A percentile compares a stretch with the other conserved stretches of the same genome.
phyloP scores from a whole-genome alignment of 2,113 vertebrate species.

The Promerops cafer region DNA sequence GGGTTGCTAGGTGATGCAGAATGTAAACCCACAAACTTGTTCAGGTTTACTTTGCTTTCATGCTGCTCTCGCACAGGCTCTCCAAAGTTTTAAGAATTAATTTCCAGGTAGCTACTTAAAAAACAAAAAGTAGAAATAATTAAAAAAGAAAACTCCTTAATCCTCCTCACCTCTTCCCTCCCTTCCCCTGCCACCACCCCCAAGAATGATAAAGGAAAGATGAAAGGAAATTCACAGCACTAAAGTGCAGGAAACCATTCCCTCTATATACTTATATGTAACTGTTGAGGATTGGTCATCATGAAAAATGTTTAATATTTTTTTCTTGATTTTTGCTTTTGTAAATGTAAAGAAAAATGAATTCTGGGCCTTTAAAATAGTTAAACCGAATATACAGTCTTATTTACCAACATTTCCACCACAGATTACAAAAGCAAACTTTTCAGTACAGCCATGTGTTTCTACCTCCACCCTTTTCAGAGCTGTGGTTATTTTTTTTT shows the following conservation, averaged over 20 bases:
- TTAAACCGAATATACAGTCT: not conserved
- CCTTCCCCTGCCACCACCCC: not conserved
- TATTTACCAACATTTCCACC: conserved; percentile 21
- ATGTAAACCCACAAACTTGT: conserved; percentile 80
- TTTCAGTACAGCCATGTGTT: conserved; percentile 16
- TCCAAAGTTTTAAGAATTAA: conserved; percentile 74
- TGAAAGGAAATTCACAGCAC: not conserved
- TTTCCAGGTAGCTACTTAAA: conserved; percentile 69
- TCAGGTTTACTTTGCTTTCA: conserved; percentile 81
- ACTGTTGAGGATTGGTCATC: not conserved
- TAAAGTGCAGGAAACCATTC: not conserved
- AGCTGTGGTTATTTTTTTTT: not conserved
- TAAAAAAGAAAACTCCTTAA: not conserved
- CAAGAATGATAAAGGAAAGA: not conserved
- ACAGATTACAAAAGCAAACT: conserved; percentile 24
- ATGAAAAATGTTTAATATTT: not conserved
- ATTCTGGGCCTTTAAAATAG: not conserved
- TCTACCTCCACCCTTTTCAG: conserved; percentile 11
- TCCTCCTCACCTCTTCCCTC: not conserved
- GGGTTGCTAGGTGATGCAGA: conserved; percentile 82
- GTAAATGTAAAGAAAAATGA: not conserved
- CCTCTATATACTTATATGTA: not conserved
- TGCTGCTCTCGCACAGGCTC: conserved; percentile 73
- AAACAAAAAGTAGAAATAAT: conserved; percentile 39
- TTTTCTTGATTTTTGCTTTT: not conserved